Base-by-base conservation (phyloP, 2,797 vertebrate species). In the Danio kyathit region DNA sequence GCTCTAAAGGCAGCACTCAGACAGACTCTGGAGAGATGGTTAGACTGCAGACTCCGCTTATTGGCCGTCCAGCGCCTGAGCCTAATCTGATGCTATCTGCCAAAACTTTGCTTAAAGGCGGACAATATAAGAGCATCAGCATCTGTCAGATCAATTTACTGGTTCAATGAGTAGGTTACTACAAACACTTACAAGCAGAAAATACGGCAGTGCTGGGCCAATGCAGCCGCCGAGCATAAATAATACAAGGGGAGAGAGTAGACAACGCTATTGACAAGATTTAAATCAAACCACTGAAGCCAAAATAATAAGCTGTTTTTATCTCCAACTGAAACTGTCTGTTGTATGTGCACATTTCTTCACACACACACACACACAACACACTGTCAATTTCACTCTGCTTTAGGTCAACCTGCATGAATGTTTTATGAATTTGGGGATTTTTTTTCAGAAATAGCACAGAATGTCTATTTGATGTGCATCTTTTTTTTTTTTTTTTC, bases 71-170 rank as follows among this genome's bases (percentile, higher is more conserved):
- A 65, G 10, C 19, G 59, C 49, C 48, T 46, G 70, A 64, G 54
- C 38, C 60, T 83, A 79, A 83, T 61, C 69, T 76, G 78, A 80
- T 72, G 61, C 43, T 72, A 76, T 83, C 84, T 85, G 84, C 76
- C 81, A 83, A 82, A 77, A 65, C 51, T 80, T 69, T 65, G 80
- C 83, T 85, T 85, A 76, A 72, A 84, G 81, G 72, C 81, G 9
- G 65, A 80, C 77, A 83, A 80, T 80, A 80, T 69, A 80, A 79
- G 60, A 70, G 81, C 61, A 83, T 80, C 84, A 72, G 84, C 84
- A 82, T 76, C 81, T 80, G 84, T 85, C 84, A 85, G 76, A 80
- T 80, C 77, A 73, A 80, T 82, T 85, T 85, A 85, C 80, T 64
- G 80, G 76, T 82, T 82, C 83, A 85, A 76, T 72, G 80, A 61